A percentile compares a stretch with the other conserved stretches of the same genome.
phyloP scores from a whole-genome alignment of 2,113 vertebrate genomes.

The Sylvilagus bachmani region DNA sequence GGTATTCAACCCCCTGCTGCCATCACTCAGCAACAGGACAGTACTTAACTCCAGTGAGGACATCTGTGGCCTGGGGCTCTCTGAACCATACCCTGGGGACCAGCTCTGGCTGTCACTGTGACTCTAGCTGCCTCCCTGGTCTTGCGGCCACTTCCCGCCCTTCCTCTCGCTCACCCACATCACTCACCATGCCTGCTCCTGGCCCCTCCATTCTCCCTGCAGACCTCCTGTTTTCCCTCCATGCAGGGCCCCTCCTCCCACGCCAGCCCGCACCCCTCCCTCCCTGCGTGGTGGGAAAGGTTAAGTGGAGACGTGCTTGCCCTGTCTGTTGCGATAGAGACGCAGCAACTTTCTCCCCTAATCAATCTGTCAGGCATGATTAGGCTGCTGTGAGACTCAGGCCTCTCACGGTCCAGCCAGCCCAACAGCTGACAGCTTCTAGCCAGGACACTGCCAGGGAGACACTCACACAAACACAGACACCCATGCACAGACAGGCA shows the following conservation, averaged over 20 bases:
- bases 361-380: constrained; percentile 80
- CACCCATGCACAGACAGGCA: not conserved
- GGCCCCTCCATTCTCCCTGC: not conserved
- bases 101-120: not conserved
- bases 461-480: not conserved
- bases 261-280: not conserved
- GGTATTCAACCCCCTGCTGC: accelerated
- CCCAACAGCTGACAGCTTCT: constrained; percentile 43
- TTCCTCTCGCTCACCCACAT: accelerated
- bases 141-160: not conserved
- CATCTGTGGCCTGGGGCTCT: too few relatives aligned
- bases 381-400: constrained; percentile 38
- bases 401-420: not conserved
- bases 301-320: constrained; percentile 74
- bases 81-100: not conserved
- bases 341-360: constrained; percentile 61
- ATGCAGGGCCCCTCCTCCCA: accelerated
- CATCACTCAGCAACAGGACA: not conserved
- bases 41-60: not conserved
- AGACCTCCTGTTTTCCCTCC: not conserved
- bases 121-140: not conserved
- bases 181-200: too few relatives aligned
- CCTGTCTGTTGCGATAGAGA: constrained; percentile 78
- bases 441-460: not conserved
- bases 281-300: constrained; percentile 37